Base-by-base conservation (phyloP, 2,888 invertebrate genomes). In the Drosophila anceps region DNA sequence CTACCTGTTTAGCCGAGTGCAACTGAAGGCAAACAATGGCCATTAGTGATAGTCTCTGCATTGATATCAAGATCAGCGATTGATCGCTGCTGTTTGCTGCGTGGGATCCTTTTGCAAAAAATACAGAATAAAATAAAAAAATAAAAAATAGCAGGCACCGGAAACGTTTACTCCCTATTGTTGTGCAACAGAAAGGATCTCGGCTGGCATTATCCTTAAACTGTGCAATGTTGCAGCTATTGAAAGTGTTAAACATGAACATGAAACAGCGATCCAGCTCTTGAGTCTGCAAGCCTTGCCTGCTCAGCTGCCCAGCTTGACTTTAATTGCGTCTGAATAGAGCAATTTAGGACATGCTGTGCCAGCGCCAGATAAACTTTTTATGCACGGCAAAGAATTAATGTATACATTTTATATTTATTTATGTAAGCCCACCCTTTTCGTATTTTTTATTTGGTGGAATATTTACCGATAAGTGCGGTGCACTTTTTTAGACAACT, bases 241-340 rank as follows among this genome's bases (percentile, higher is more conserved):
- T 54, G 83, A 84, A 84, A 84, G 84, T 84, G 84, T 87, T 84
- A 82, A 85, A 73, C 69, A 15, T 4, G 9, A 10, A 37, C 24
- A 6, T 7, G 24, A 37, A 35, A 69, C 81, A 76, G 61, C 81
- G 79, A 84, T 84, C 85, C 67, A 58, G 70, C 74, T 54, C 58
- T 71, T 39, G 64, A 70, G 63, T 48, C 59, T 54, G 43, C 41
- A 64, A 65, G 55, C 57, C 72, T 41, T 51, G 41, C 63, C 73
- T 51, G 62, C 64, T 31, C 69, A 65, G 69, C 70, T 61, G 24
- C 86, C 51, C 86, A 82, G 87, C 87, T 86, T 86, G 88, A 82
- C 88, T 88, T 74, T 86, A 86, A 86, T 86, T 86, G 86, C 79
- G 60, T 60, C 59, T 88, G 84, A 86, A 86, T 86, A 77, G 81